phyloP scores from a whole-genome alignment of 1,140 invertebrate species.

The Pachyrhynchus sulphureomaculatus region DNA sequence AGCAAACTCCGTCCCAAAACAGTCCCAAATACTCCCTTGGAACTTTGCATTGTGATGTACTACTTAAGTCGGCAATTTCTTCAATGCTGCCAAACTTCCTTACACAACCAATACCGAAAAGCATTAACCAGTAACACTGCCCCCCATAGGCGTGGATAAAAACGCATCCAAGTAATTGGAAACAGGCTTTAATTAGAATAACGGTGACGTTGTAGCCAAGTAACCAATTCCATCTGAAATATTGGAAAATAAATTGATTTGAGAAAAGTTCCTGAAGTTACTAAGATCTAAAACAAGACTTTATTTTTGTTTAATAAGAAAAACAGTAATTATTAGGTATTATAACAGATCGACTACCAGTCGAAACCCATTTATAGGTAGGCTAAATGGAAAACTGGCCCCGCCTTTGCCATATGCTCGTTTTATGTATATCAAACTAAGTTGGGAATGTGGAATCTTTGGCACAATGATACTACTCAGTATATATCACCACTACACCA shows the following conservation, averaged over 20 bases:
- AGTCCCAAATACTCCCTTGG: slow-evolving; percentile 80
- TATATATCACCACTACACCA: no score
- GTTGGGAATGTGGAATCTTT: no score
- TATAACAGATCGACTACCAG: no score
- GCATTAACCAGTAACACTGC: slow-evolving; percentile 81
- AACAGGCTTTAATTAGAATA: slow-evolving; percentile 80
- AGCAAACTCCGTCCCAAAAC: slow-evolving; percentile 94
- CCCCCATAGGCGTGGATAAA: slow-evolving; percentile 67
- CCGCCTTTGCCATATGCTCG: no score
- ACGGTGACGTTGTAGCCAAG: slow-evolving; percentile 88
- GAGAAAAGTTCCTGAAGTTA: neutral
- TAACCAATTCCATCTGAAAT: slow-evolving; percentile 84
- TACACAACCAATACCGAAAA: slow-evolving; percentile 87
- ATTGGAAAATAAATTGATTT: neutral
- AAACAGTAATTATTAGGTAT: no score
- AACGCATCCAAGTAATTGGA: slow-evolving; percentile 89
- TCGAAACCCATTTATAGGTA: no score
- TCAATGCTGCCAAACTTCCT: slow-evolving; percentile 61
- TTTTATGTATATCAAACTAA: no score
- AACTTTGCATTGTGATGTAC: slow-evolving; percentile 61
- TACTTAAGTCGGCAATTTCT: slow-evolving; percentile 4
- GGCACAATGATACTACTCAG: no score
- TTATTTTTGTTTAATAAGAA: no score
- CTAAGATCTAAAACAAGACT: neutral
- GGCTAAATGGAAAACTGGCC: no score